Conservation (phyloP, 2,113 vertebrate genomes). For the Triplophysa tibetana region DNA sequence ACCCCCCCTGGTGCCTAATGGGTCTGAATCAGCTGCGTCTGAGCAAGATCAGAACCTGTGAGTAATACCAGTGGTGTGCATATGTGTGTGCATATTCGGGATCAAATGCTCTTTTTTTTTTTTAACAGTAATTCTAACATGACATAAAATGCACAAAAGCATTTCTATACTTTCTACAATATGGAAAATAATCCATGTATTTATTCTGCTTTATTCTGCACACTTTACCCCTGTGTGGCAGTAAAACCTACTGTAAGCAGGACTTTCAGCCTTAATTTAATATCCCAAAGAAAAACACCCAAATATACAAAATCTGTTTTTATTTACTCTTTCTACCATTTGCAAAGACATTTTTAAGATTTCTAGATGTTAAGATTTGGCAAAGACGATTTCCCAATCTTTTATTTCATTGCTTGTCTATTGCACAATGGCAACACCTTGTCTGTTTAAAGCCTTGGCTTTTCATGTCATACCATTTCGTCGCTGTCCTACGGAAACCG, state of each 20-base stretch:
- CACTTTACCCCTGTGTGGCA: slow-evolving; percentile 19
- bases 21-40: not conserved
- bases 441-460: too few relatives aligned
- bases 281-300: not conserved
- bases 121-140: too few relatives aligned
- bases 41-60: slow-evolving; percentile 59
- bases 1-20: slow-evolving; percentile 26
- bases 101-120: not conserved
- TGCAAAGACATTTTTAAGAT: too few relatives aligned
- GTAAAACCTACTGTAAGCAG: not conserved
- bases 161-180: not conserved
- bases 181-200: not conserved
- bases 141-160: too few relatives aligned
- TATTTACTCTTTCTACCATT: too few relatives aligned
- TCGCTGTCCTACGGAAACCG: too few relatives aligned
- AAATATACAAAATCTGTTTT: too few relatives aligned
- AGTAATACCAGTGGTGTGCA: slow-evolving; percentile 48
- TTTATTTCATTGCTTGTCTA: too few relatives aligned
- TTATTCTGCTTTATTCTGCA: not conserved
- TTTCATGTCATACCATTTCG: too few relatives aligned
- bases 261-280: not conserved
- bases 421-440: too few relatives aligned
- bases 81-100: not conserved
- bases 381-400: too few relatives aligned
- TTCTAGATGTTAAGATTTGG: too few relatives aligned